Evolutionary conservation across 2,797 vertebrate species (phyloP).

Genomic region (Chromis chromis): DNA sequence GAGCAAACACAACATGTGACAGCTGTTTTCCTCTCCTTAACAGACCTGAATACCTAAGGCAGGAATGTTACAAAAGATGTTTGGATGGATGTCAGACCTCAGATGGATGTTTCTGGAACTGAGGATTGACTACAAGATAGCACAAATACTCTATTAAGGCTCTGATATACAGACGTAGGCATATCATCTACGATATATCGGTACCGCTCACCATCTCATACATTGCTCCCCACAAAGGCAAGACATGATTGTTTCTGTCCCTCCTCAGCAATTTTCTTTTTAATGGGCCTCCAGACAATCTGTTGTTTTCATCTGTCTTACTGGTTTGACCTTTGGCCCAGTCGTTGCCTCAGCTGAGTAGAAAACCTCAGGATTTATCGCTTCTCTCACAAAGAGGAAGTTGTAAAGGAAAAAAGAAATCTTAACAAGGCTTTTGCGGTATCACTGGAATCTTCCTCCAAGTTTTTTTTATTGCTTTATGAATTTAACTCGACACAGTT

Average conservation of each 20-base stretch:
- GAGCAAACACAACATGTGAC: slow-evolving; percentile 54
- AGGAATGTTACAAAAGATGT: slow-evolving; percentile 30
- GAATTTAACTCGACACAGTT: slow-evolving; percentile 31
- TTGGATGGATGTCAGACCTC: slow-evolving; percentile 23
- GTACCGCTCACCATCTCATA: slow-evolving; percentile 17
- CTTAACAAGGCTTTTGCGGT: slow-evolving; percentile 17
- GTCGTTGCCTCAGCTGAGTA: slow-evolving; percentile 54
- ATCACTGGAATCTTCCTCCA: slow-evolving; percentile 39
- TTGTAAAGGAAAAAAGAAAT: slow-evolving; percentile 21
- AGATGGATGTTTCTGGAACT: slow-evolving; percentile 27
- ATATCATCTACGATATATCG: neutral
- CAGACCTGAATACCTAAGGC: slow-evolving; percentile 11
- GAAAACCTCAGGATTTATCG: slow-evolving; percentile 68
- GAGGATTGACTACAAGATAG: slow-evolving; percentile 24
- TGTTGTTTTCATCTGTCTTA: slow-evolving; percentile 78
- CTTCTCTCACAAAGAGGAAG: slow-evolving; percentile 57
- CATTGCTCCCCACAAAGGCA: slow-evolving; percentile 35
- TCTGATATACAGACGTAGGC: slow-evolving; percentile 14
- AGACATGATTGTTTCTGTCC: slow-evolving; percentile 56
- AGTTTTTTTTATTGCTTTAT: slow-evolving; percentile 20
- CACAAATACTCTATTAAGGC: neutral
- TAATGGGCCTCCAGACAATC: slow-evolving; percentile 79
- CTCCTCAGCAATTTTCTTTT: slow-evolving; percentile 69
- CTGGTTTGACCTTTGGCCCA: slow-evolving; percentile 78
- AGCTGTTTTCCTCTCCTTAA: slow-evolving; percentile 40